Conservation (phyloP, 2,113 vertebrate genomes). For the Sialia sialis region DNA sequence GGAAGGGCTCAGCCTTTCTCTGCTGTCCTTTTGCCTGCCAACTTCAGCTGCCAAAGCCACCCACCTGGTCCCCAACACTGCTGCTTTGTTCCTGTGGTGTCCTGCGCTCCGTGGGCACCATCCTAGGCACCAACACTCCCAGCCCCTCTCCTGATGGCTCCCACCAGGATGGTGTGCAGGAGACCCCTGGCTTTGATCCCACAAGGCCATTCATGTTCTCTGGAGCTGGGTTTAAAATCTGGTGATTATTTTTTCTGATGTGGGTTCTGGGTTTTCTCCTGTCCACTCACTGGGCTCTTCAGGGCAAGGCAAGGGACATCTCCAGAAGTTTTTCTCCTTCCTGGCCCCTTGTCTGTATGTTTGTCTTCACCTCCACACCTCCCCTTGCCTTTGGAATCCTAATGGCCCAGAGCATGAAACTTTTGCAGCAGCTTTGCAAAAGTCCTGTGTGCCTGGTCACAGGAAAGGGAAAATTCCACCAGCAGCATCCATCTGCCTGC, state of each 20-base stretch:
- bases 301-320: fast-evolving
- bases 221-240: not conserved
- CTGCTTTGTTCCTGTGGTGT: not conserved
- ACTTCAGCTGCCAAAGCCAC: not conserved
- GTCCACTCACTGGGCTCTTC: not conserved
- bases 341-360: not conserved
- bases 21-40: not conserved
- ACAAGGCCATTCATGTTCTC: not conserved
- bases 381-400: not conserved
- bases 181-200: not conserved
- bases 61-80: not conserved
- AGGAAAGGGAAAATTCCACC: not conserved
- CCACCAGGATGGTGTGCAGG: not conserved
- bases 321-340: not conserved
- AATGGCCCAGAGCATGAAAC: not conserved
- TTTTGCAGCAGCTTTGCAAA: not conserved
- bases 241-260: not conserved
- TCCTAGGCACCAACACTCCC: not conserved
- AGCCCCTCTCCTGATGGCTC: not conserved
- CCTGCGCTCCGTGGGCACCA: fast-evolving
- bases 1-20: not conserved
- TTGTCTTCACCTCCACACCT: not conserved
- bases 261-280: not conserved
- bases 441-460: not conserved
- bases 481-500: not conserved